Conservation (phyloP, 1,140 invertebrate species). For the Cardiocondyla obscurior region DNA sequence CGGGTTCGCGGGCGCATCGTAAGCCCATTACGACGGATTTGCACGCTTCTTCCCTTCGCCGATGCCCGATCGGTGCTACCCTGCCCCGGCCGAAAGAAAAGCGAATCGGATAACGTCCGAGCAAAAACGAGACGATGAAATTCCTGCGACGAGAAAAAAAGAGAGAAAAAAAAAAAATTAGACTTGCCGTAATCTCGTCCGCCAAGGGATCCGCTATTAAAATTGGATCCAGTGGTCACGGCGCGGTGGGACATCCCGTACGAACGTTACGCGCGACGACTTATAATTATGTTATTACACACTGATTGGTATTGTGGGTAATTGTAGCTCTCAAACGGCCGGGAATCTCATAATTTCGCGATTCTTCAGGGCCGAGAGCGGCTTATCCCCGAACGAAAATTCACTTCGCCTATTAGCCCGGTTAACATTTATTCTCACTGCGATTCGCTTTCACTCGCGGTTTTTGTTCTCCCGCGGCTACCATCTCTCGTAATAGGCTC, state of each 20-base stretch:
- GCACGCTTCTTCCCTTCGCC: slow-evolving; percentile 11
- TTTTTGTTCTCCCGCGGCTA: background rate
- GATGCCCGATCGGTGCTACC: background rate
- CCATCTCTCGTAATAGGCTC: background rate
- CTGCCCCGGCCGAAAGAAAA: slow-evolving; percentile 40
- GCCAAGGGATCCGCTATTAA: slow-evolving; percentile 19
- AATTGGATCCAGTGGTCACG: slow-evolving; percentile 9
- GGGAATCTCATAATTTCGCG: background rate
- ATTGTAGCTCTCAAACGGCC: slow-evolving; percentile 1
- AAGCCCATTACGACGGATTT: slow-evolving; percentile 29
- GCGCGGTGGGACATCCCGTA: background rate
- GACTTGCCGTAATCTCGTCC: slow-evolving; percentile 13
- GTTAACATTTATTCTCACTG: slow-evolving; percentile 10
- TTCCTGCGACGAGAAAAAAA: background rate
- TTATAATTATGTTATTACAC: slow-evolving; percentile 46
- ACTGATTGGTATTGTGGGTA: slow-evolving; percentile 21
- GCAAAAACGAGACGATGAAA: slow-evolving; percentile 14
- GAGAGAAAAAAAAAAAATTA: too few species aligned
- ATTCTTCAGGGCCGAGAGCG: background rate
- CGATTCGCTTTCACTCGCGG: slow-evolving; percentile 7
- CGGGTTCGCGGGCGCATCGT: slow-evolving; percentile 21
- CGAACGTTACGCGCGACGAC: background rate
- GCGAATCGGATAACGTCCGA: slow-evolving; percentile 11
- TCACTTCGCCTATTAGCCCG: background rate
- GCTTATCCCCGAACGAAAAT: background rate